phyloP scores from a whole-genome alignment of 2,888 invertebrate species.

The Actias luna region DNA sequence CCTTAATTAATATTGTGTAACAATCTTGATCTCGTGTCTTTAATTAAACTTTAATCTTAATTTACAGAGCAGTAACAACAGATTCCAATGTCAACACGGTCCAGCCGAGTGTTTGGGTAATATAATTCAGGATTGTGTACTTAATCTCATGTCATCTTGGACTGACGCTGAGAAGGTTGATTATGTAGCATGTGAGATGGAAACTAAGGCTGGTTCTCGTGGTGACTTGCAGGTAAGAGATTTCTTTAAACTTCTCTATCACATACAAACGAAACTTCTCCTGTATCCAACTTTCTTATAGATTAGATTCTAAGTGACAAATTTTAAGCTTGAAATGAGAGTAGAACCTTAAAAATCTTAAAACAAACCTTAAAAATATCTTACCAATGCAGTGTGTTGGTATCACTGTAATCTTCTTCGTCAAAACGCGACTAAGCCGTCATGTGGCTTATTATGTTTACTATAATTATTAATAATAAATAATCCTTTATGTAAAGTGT shows the following conservation, averaged over 20 bases:
- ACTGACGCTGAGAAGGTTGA: constrained; percentile 53
- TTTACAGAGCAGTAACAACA: constrained; percentile 56
- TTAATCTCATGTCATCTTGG: constrained; percentile 54
- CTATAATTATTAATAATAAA: no score
- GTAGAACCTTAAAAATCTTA: no score
- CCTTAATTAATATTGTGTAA: neutral
- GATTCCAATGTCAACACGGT: constrained; percentile 84
- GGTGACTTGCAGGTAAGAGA: constrained; percentile 46
- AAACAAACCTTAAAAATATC: neutral
- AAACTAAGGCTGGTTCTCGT: constrained; percentile 52
- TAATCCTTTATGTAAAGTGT: no score
- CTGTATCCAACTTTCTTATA: no score
- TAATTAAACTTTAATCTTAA: neutral
- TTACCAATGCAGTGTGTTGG: neutral
- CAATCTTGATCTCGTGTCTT: no score
- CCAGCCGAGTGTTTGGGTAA: constrained; percentile 83
- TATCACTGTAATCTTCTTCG: neutral
- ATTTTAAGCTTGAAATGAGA: neutral
- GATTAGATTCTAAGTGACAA: no score
- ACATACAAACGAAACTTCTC: no score
- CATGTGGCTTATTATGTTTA: neutral
- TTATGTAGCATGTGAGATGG: constrained; percentile 82
- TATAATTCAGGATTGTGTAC: constrained; percentile 82
- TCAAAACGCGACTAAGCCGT: neutral
- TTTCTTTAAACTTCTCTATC: neutral